These are phyloP conservation scores for Echinops telfairi DNA, from an alignment of 2,113 vertebrate genomes.

Conservation along the genomic window DNA sequence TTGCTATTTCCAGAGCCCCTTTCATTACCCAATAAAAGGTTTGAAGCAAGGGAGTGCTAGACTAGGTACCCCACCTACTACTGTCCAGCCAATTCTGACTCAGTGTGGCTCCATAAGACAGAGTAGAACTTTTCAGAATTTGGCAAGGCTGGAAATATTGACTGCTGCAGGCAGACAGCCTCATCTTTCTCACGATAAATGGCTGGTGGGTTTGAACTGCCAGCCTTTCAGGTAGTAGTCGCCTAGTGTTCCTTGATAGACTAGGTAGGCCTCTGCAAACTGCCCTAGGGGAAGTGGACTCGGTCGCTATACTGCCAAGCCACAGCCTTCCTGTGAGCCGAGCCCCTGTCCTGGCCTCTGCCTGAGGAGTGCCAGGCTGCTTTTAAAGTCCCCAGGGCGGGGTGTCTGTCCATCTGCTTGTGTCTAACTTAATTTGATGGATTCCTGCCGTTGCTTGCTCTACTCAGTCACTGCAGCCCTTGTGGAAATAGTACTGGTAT, in stretches of 20 bases:
- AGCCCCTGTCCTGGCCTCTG: too few species aligned
- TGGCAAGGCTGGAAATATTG: too few species aligned
- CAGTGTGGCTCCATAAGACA: too few species aligned
- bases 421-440: slow-evolving; percentile 28
- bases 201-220: too few species aligned
- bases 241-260: too few species aligned
- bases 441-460: not conserved
- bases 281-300: not conserved
- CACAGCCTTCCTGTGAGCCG: too few species aligned
- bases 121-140: too few species aligned
- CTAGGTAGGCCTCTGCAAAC: not conserved
- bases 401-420: not conserved
- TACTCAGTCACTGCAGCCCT: not conserved
- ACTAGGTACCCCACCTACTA: not conserved
- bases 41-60: not conserved
- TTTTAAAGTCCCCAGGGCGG: not conserved
- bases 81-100: too few species aligned
- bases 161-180: too few species aligned
- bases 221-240: too few species aligned
- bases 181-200: too few species aligned
- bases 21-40: not conserved
- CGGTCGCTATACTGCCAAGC: too few species aligned
- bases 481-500: not conserved
- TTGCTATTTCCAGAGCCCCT: not conserved
- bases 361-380: not conserved